These are phyloP conservation scores for Caranx ignobilis DNA, from an alignment of 2,113 vertebrate species.

Conservation along the genomic window DNA sequence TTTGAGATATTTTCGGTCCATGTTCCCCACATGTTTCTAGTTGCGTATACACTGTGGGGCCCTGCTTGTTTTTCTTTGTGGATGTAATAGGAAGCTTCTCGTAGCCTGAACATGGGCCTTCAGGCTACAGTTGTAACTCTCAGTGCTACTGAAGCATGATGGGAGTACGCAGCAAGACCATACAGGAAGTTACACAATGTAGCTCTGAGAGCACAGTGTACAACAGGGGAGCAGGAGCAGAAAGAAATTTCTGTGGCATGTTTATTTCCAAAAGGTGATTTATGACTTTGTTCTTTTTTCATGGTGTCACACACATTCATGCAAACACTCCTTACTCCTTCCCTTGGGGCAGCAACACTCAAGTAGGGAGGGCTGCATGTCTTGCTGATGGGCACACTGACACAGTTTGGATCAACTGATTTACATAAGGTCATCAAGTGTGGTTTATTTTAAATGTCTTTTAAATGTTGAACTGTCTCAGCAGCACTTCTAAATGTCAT, in stretches of 20 bases:
- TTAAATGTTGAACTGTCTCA: too few relatives aligned
- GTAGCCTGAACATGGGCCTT: not conserved
- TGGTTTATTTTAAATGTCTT: too few relatives aligned
- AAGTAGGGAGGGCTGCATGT: not conserved
- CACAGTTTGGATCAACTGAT: not conserved
- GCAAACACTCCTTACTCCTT: not conserved
- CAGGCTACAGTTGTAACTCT: constrained; percentile 33
- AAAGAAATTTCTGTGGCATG: constrained; percentile 28
- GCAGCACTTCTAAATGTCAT: too few relatives aligned
- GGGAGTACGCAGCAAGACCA: constrained; percentile 33
- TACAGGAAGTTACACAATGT: constrained; percentile 58
- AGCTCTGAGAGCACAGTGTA: not conserved
- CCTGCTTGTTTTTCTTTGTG: constrained; percentile 13
- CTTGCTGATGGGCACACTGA: not conserved
- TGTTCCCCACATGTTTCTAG: constrained; percentile 37
- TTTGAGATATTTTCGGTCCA: constrained; percentile 9
- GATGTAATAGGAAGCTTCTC: constrained; percentile 27
- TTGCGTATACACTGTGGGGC: constrained; percentile 12
- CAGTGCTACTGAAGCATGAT: constrained; percentile 22
- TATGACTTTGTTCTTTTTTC: constrained; percentile 7
- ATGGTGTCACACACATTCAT: not conserved
- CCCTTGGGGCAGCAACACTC: not conserved
- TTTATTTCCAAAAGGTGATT: constrained; percentile 45
- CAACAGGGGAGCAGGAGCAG: constrained; percentile 33
- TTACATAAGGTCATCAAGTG: too few relatives aligned